Evolutionary conservation across 2,113 vertebrate species (phyloP).

Genomic region (Penelope pileata): DNA sequence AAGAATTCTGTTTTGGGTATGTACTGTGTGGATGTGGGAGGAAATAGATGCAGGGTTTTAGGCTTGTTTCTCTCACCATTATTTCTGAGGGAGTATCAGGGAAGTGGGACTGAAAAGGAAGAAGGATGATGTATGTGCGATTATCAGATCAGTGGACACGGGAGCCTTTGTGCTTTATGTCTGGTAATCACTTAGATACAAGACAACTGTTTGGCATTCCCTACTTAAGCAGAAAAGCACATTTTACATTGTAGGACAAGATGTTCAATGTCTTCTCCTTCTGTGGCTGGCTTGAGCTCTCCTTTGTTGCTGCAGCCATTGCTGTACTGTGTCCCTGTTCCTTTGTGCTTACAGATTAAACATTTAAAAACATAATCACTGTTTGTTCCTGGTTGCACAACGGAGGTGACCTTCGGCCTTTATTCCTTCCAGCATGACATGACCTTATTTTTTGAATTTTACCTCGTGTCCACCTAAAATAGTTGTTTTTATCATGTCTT

Average conservation of each 20-base stretch:
- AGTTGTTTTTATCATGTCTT: neutral
- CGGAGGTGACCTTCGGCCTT: neutral
- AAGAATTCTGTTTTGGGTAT: slow-evolving; percentile 52
- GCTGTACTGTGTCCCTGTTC: neutral
- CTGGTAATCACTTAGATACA: neutral
- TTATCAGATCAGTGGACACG: neutral
- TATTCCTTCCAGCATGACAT: neutral
- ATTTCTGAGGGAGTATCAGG: neutral
- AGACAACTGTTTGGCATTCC: neutral
- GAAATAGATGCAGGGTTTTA: neutral
- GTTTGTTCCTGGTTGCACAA: slow-evolving; percentile 15
- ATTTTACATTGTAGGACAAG: neutral
- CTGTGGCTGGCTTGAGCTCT: neutral
- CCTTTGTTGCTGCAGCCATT: neutral
- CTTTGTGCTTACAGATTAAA: slow-evolving; percentile 17
- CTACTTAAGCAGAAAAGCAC: neutral
- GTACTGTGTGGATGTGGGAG: neutral
- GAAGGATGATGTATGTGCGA: neutral
- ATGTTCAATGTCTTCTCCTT: neutral
- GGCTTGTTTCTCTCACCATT: neutral
- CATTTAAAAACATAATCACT: neutral
- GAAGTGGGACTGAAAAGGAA: neutral
- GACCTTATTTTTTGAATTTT: neutral
- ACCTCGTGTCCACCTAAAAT: neutral
- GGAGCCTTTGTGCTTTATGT: neutral